Base-by-base conservation (phyloP, 2,888 invertebrate species). In the Cerastoderma edule region DNA sequence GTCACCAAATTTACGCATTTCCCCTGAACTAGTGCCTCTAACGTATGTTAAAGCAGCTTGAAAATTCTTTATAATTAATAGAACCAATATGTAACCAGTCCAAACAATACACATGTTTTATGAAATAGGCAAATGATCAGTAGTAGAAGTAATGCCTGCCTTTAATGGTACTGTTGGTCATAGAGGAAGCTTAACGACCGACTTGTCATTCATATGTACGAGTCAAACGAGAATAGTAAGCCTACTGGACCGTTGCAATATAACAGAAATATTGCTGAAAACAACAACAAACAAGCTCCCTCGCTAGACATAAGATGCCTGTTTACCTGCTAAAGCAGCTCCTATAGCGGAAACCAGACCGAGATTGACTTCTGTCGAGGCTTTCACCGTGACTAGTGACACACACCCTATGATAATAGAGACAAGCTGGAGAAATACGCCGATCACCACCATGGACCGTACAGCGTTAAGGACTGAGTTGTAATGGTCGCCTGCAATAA, bases 371-470 rank as follows among this genome's bases (percentile, higher is more conserved):
- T 39, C 22, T 60, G 32, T 27, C 1, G 60, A 39, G 4, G 39
- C 39, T 39, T 35, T 60, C 22, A 24, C 39, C 27, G 27, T 24
- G 5, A 60, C 60, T 4, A 60, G 39, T 2, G 60, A n/a, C 1
- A 60, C 22, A 60, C 60, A 60, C 4, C 39, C 60, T 2, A 60
- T 16, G 19, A 60, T 22, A 10, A 60, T 27, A 5, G 60, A 32
- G 2, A 60, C 4, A 22, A 60, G 24, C 32, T 39, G 6, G 39
- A 60, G 24, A 33, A 39, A 35, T 22, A 39, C 27, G 8, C 60
- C 60, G 0, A 60, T 60, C 1, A 60, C 27, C 1, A 60, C 39
- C 60, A 60, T 60, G 39, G 60, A 60, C 39, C 60, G 35, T 1
- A 60, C 60, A 24, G 60, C 60, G 13, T 60, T 60, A 4, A 39